Percentiles rank a stretch among this genome's conserved stretches.
Evolutionary conservation across 1,140 invertebrate species (phyloP).

Genomic region (Caenorhabditis elegans): WBcel235 BX284604.4:15505501-15506000

Average conservation of each 20-base stretch:
- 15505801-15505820: constrained; percentile 64
- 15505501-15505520: too few relatives aligned
- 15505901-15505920: constrained; percentile 67
- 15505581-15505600: constrained; percentile 19
- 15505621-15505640: constrained; percentile 65
- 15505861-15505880: constrained; percentile 60
- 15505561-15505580: too few relatives aligned
- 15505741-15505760: constrained; percentile 66
- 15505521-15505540: too few relatives aligned
- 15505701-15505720: constrained; percentile 62
- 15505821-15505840: constrained; percentile 61
- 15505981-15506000: too few relatives aligned
- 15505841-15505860: constrained; percentile 65
- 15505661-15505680: constrained; percentile 63
- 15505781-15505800: constrained; percentile 43
- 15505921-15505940: constrained; percentile 65
- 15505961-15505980: too few relatives aligned
- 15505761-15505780: constrained; percentile 58
- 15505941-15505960: constrained; percentile 9
- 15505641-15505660: constrained; percentile 65
- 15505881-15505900: constrained; percentile 65
- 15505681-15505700: constrained; percentile 63
- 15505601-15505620: constrained; percentile 50
- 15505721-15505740: constrained; percentile 66
- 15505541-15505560: too few relatives aligned